Percentiles rank a stretch among this genome's conserved stretches.
Evolutionary conservation across 2,888 invertebrate genomes (phyloP).

Genomic region (Aphodius sticticus): DNA sequence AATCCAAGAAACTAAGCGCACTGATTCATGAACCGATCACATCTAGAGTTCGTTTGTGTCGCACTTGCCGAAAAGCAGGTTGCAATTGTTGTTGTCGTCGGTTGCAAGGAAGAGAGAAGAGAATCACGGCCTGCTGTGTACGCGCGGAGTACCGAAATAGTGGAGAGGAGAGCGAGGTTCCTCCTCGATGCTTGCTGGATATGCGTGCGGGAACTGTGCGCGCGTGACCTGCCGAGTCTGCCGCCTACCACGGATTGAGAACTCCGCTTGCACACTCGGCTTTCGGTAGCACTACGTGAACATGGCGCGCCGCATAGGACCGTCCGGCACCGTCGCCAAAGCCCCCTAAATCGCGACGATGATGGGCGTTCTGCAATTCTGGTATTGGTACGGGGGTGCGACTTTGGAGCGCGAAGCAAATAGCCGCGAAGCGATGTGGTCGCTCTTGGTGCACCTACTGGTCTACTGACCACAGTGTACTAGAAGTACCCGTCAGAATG

Average conservation of each 20-base stretch:
- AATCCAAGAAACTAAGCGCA: neutral
- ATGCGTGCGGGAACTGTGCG: constrained; percentile 57
- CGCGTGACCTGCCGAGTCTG: constrained; percentile 58
- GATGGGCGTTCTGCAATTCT: neutral
- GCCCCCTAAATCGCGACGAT: neutral
- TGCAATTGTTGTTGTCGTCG: constrained; percentile 53
- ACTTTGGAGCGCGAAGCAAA: neutral
- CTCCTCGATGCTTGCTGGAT: constrained; percentile 47
- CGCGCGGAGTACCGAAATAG: neutral
- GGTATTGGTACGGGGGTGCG: neutral
- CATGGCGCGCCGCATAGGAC: constrained; percentile 49
- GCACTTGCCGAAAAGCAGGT: constrained; percentile 40
- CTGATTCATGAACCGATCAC: constrained; percentile 7
- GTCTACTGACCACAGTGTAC: neutral
- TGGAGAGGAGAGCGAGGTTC: constrained; percentile 37
- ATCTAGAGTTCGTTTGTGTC: constrained; percentile 19
- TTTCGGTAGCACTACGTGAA: constrained; percentile 54
- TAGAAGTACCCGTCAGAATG: too few relatives aligned
- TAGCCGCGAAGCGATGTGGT: neutral
- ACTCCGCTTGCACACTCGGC: constrained; percentile 48
- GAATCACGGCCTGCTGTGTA: constrained; percentile 43
- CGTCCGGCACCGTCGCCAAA: neutral
- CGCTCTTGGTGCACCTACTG: neutral
- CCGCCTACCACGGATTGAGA: constrained; percentile 60
- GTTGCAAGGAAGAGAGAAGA: constrained; percentile 41